Evolutionary conservation across 2,888 invertebrate species (phyloP).

Genomic region (Melanchra persicariae): DNA sequence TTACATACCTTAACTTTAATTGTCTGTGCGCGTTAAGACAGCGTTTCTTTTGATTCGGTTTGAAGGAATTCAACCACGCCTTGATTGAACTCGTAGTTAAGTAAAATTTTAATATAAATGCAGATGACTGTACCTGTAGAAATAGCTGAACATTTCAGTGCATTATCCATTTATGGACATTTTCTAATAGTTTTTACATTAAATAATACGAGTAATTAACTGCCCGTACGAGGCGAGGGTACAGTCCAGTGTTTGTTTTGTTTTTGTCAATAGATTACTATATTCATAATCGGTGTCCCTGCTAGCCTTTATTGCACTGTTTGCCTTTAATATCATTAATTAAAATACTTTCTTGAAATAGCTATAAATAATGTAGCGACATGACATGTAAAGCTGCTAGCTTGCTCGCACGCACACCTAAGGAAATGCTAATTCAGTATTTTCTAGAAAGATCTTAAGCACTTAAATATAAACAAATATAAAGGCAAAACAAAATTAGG

Average conservation of each 20-base stretch:
- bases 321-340: constrained; percentile 44
- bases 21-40: constrained; percentile 45
- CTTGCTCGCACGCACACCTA: constrained; percentile 52
- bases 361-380: constrained; percentile 58
- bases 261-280: constrained; percentile 5
- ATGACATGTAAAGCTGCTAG: constrained; percentile 53
- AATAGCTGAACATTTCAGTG: constrained; percentile 9
- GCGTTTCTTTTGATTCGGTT: constrained; percentile 38
- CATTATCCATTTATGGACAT: not conserved
- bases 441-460: constrained; percentile 37
- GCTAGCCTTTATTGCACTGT: constrained; percentile 20
- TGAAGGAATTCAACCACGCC: constrained; percentile 34
- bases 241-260: not conserved
- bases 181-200: constrained; percentile 8
- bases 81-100: constrained; percentile 39
- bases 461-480: constrained; percentile 25
- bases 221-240: too few relatives aligned
- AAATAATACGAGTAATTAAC: not conserved
- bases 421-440: constrained; percentile 52
- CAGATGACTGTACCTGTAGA: constrained; percentile 20
- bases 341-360: constrained; percentile 50
- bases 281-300: constrained; percentile 4
- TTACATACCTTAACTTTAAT: constrained; percentile 59
- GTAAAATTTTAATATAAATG: constrained; percentile 32
- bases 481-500: constrained; percentile 21